Evolutionary conservation across 2,113 vertebrate genomes (phyloP).

Genomic region (Nothocercus nigrocapillus): DNA sequence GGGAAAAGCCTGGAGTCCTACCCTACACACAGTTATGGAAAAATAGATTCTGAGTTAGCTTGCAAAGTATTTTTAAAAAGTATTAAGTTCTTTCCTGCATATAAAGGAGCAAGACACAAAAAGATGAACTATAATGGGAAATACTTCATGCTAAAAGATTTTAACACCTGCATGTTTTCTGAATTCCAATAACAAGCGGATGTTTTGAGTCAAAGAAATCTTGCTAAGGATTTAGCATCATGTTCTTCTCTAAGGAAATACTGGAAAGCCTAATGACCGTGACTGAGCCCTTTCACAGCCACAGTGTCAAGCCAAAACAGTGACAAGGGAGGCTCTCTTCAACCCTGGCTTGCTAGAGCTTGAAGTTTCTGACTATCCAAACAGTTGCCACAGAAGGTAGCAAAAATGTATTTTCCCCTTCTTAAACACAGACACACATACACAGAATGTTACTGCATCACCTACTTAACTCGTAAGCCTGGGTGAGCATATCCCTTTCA

Average conservation of each 20-base stretch:
- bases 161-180: background rate
- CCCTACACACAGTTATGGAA: background rate
- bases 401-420: background rate
- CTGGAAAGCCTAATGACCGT: background rate
- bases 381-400: background rate
- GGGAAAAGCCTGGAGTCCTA: background rate
- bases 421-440: background rate
- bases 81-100: background rate
- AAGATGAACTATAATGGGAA: background rate
- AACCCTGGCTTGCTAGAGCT: background rate
- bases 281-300: background rate
- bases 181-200: background rate
- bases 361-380: background rate
- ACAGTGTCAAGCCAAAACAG: background rate
- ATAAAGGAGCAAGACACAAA: background rate
- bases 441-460: background rate
- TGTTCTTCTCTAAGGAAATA: background rate
- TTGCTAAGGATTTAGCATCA: background rate
- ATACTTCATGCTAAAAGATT: background rate
- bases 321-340: background rate
- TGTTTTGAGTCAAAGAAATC: background rate
- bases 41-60: background rate
- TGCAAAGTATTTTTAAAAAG: background rate
- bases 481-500: slow-evolving; percentile 89
- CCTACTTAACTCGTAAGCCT: slow-evolving; percentile 93